Evolutionary conservation across 2,888 invertebrate species (phyloP), one percentile per base, ranked within the genome.

Genomic region (Suillia variegata): DNA sequence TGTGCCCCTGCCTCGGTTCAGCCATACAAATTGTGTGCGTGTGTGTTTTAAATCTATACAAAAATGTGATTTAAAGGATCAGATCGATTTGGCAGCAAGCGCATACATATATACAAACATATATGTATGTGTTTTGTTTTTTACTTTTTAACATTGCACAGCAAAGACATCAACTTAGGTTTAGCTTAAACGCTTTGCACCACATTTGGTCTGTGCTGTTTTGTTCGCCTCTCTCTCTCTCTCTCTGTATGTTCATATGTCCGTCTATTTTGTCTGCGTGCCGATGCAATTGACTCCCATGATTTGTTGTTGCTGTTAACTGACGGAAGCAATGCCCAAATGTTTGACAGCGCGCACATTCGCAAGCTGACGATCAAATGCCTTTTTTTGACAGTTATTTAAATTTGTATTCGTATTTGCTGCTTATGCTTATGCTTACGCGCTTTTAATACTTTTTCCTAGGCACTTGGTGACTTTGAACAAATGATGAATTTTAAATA

Each of bases 41-140:
- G 12, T 33, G 52, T 33, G 31, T 52, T 33, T 67, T 61, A 61
- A n/a, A n/a, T n/a, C n/a, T n/a, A n/a, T n/a, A 66, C 65, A 66
- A 69, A 75, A 73, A 73, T 71, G 72, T 74, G 75, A 68, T 67
- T 75, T 70, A 74, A 75, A 73, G 75, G 71, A 71, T 72, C 75
- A 66, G 72, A 72, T 72, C 75, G 75, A 73, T 73, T 74, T 73
- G 75, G 67, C 68, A 70, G 68, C 67, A 67, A 70, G 71, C 68
- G 74, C 24, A 3, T 17, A 45, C 18, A 45, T 54, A n/a, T n/a
- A n/a, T n/a, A n/a, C n/a, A n/a, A n/a, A n/a, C n/a, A n/a, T n/a
- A n/a, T n/a, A n/a, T 48, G 22, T 54, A 24, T 54, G 38, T 38
- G 47, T 53, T 64, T 64, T 60, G 58, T 42, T 55, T n/a, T n/a